These are phyloP conservation scores for Bombus confusus DNA, from an alignment of 1,140 invertebrate genomes.

Conservation along the genomic window DNA sequence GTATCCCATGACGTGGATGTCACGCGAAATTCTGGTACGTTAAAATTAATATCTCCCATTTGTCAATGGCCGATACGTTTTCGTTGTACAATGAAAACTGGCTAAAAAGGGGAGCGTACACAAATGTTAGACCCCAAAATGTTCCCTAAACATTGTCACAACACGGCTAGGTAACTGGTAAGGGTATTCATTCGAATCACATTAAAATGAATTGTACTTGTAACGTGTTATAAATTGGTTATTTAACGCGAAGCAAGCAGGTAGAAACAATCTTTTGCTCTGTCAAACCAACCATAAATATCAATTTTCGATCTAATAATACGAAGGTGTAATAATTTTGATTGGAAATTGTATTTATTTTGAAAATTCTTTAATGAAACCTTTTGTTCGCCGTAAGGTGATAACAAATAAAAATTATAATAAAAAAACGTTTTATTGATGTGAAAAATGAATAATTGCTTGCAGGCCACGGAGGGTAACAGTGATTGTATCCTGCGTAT, in stretches of 20 bases:
- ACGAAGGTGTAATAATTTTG: not conserved
- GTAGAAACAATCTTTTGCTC: slow-evolving; percentile 35
- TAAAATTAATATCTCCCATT: slow-evolving; percentile 72
- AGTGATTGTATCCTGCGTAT: slow-evolving; percentile 60
- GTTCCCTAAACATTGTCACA: slow-evolving; percentile 73
- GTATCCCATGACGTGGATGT: slow-evolving; percentile 23
- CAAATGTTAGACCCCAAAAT: slow-evolving; percentile 69
- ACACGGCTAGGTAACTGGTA: slow-evolving; percentile 59
- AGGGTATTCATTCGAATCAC: slow-evolving; percentile 40
- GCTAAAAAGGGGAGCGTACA: slow-evolving; percentile 55
- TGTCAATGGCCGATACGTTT: slow-evolving; percentile 62
- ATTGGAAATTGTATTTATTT: not conserved
- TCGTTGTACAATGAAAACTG: slow-evolving; percentile 45
- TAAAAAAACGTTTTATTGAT: slow-evolving; percentile 18
- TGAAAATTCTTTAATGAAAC: not conserved
- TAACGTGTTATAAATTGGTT: slow-evolving; percentile 71
- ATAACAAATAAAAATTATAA: not conserved
- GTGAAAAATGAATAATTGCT: slow-evolving; percentile 45
- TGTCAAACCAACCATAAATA: slow-evolving; percentile 27
- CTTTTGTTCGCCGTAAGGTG: not conserved
- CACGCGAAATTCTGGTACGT: slow-evolving; percentile 54
- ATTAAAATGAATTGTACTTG: slow-evolving; percentile 66
- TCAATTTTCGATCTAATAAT: not conserved
- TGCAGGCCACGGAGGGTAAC: slow-evolving; percentile 38
- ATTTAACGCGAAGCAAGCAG: slow-evolving; percentile 50